These are phyloP conservation scores for Dendrolimus punctatus DNA, from an alignment of 1,140 invertebrate genomes.

Conservation along the genomic window DNA sequence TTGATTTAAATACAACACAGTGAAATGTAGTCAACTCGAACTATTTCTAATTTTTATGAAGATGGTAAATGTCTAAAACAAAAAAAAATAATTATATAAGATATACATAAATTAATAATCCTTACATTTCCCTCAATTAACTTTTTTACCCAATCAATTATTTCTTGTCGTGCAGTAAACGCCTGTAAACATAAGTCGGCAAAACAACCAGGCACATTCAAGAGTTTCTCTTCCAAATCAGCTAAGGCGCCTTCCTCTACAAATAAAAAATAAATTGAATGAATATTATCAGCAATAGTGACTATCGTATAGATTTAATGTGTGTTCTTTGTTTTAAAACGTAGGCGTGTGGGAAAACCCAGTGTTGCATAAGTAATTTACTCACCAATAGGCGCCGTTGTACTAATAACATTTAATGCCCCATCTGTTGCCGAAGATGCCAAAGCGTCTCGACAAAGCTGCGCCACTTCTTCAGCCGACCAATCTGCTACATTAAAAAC, in stretches of 20 bases:
- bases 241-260: conserved; percentile 39
- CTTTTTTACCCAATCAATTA: conserved; percentile 58
- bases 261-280: not conserved
- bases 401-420: conserved; percentile 34
- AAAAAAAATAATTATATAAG: not conserved
- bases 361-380: conserved; percentile 1
- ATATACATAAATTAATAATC: conserved; percentile 5
- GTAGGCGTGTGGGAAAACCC: too few relatives aligned
- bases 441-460: conserved; percentile 38
- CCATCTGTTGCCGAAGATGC: conserved; percentile 27
- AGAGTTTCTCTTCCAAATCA: conserved; percentile 36
- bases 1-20: too few relatives aligned
- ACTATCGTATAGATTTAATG: too few relatives aligned
- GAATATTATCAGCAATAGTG: too few relatives aligned
- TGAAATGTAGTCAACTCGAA: too few relatives aligned
- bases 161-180: conserved; percentile 49
- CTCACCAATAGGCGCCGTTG: conserved; percentile 33
- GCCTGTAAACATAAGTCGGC: conserved; percentile 54
- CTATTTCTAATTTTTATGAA: not conserved
- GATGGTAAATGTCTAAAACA: not conserved
- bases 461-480: conserved; percentile 43
- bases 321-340: too few relatives aligned
- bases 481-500: conserved; percentile 58
- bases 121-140: conserved; percentile 36
- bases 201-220: conserved; percentile 40